Evolutionary conservation across 2,888 invertebrate genomes (phyloP), one percentile per base, ranked within the genome.

Genomic region (Sinodicranocentrus sp.): DNA sequence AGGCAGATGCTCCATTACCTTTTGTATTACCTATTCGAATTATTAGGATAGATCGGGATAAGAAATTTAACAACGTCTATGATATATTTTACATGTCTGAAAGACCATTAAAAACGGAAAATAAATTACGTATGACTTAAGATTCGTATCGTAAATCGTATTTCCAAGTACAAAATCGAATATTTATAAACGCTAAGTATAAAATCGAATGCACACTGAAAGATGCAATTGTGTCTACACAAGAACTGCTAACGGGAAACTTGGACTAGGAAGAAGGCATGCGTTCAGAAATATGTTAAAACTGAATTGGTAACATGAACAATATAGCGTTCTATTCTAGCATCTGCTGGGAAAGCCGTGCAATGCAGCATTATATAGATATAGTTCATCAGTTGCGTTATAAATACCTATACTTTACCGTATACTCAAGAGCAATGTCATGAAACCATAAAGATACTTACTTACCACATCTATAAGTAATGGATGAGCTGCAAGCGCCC

Each of bases 1-100:
- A n/a, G 85, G 70, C 70, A 85, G 70, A 75, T 78, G 78, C 39
- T 78, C 79, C 78, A 85, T 82, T 75, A 85, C 75, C 33, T 73
- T 73, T 65, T 85, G 73, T 28, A 85, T 82, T 44, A 85, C 75
- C 85, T 85, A 65, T 54, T 71, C n/a, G n/a, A n/a, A 48, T 25
- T 17, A 84, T 84, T 78, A 79, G 54, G 82, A 82, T 82, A 82
- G 73, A 82, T 75, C 82, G 48, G 78, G 54, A 68, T 57, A 39
- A 48, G 48, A n/a, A 48, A 48, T 10, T 15, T n/a, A 5, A 48
- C 2, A 48, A 48, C 10, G 10, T 59, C 21, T 21, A 19, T 61
- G 61, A 61, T 17, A 28, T 61, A 61, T 61, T 10, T 61, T 3
- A n/a, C n/a, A n/a, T n/a, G n/a, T n/a, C 61, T 28, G 61, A 19